Evolutionary conservation across 2,797 vertebrate genomes (phyloP).

Genomic region (Acestrorhynchus altus): DNA sequence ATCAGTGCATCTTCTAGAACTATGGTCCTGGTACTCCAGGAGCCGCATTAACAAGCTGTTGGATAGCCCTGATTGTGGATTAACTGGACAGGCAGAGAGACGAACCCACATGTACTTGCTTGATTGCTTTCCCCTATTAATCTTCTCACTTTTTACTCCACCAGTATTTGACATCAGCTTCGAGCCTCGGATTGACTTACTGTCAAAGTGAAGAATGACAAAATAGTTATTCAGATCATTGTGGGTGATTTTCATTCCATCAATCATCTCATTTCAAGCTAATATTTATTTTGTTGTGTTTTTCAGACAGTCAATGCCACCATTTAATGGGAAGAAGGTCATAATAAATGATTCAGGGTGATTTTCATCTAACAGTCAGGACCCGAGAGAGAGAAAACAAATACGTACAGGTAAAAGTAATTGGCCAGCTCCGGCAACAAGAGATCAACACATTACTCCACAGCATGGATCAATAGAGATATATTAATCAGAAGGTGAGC

Average conservation of each 20-base stretch:
- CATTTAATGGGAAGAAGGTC: not conserved
- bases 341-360: not conserved
- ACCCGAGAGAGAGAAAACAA: slow-evolving; percentile 37
- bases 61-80: not conserved
- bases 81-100: not conserved
- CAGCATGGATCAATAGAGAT: slow-evolving; percentile 61
- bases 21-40: not conserved
- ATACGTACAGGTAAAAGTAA: slow-evolving; percentile 49
- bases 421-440: slow-evolving; percentile 49
- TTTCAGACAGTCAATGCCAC: not conserved
- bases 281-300: not conserved
- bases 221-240: not conserved
- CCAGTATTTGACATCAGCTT: not conserved
- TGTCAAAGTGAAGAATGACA: not conserved
- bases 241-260: not conserved
- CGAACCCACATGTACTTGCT: not conserved
- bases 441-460: slow-evolving; percentile 60
- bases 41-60: not conserved
- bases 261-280: not conserved
- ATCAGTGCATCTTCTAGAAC: not conserved
- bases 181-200: not conserved
- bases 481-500: slow-evolving; percentile 57
- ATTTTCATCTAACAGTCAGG: slow-evolving; percentile 7
- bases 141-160: not conserved
- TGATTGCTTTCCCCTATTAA: slow-evolving; percentile 14